These are phyloP conservation scores for Acronicta psi DNA, from an alignment of 2,888 invertebrate genomes.

Conservation along the genomic window DNA sequence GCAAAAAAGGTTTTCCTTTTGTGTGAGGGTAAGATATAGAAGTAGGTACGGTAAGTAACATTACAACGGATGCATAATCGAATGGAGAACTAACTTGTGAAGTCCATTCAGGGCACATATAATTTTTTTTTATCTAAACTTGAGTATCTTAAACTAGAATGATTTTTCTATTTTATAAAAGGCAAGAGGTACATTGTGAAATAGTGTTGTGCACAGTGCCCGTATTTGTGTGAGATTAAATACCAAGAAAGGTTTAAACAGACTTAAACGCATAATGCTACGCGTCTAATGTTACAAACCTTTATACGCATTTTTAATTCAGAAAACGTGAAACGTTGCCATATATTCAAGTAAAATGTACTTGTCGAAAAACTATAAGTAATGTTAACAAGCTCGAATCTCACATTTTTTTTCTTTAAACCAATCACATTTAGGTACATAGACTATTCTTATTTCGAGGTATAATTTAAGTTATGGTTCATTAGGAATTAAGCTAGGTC, in stretches of 20 bases:
- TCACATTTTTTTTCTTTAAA: constrained; percentile 4
- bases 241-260: constrained; percentile 3
- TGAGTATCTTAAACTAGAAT: constrained; percentile 10
- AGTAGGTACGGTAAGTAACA: too few species aligned
- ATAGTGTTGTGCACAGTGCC: constrained; percentile 30
- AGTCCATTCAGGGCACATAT: neutral
- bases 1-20: too few species aligned
- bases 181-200: constrained; percentile 26
- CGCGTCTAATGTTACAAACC: too few species aligned
- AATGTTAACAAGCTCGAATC: constrained; percentile 19
- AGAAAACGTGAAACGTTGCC: neutral
- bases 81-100: neutral
- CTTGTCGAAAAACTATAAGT: constrained; percentile 5
- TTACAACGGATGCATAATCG: too few species aligned
- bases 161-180: constrained; percentile 9
- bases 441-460: neutral
- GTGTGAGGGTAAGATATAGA: too few species aligned
- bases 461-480: neutral
- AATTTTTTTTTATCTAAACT: neutral
- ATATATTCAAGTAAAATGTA: constrained; percentile 1
- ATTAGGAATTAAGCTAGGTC: neutral
- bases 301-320: too few species aligned
- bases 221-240: constrained; percentile 6
- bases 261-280: neutral
- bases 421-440: constrained; percentile 1